Conservation (phyloP, 2,888 invertebrate species). For the Nemoura dubitans region DNA sequence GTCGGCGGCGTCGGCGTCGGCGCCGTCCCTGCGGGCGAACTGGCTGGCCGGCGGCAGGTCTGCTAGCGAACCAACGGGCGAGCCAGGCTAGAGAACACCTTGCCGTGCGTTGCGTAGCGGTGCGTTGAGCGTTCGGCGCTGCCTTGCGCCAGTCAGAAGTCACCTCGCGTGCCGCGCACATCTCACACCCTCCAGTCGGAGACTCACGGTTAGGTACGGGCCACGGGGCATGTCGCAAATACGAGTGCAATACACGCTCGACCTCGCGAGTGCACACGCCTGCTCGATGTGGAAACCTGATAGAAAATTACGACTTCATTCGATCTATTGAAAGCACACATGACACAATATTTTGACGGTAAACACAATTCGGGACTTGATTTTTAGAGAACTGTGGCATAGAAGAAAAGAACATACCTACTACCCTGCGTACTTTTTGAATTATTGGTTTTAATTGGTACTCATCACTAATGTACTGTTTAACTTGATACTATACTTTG, state of each 20-base stretch:
- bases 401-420: not conserved
- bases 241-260: not conserved
- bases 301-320: not conserved
- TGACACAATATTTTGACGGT: not conserved
- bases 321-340: not conserved
- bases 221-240: not conserved
- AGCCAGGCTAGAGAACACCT: not conserved
- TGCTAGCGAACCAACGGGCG: not conserved
- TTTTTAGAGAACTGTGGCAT: not conserved
- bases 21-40: not conserved
- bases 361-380: not conserved
- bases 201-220: too few relatives aligned
- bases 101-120: not conserved
- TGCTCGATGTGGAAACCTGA: not conserved
- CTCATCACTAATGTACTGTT: too few relatives aligned
- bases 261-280: not conserved
- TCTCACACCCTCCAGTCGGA: not conserved
- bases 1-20: not conserved
- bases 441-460: not conserved
- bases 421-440: not conserved
- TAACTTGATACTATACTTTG: too few relatives aligned
- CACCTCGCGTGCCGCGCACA: not conserved
- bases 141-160: not conserved
- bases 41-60: not conserved
- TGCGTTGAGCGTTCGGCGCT: too few relatives aligned